These are phyloP conservation scores for Drosophila lutescens DNA, from an alignment of 2,888 invertebrate species.

Conservation along the genomic window DNA sequence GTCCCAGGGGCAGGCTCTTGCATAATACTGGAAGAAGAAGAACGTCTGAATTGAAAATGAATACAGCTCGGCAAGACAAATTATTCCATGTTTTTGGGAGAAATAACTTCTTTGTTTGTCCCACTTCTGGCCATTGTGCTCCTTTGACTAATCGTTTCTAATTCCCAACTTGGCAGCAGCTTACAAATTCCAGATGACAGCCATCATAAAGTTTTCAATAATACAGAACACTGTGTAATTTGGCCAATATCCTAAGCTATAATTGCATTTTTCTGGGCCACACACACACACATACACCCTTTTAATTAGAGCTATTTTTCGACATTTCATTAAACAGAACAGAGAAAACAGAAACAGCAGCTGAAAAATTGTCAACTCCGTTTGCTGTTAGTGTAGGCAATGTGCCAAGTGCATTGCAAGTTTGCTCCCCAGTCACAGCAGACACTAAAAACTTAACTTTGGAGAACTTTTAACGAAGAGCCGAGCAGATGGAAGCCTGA, in stretches of 20 bases:
- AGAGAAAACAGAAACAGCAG: not conserved
- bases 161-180: slow-evolving; percentile 37
- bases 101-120: slow-evolving; percentile 9
- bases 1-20: slow-evolving; percentile 9
- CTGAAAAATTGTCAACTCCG: slow-evolving; percentile 25
- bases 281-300: slow-evolving; percentile 39
- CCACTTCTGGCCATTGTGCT: slow-evolving; percentile 14
- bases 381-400: slow-evolving; percentile 54
- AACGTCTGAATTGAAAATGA: slow-evolving; percentile 3
- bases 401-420: slow-evolving; percentile 57
- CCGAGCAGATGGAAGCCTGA: slow-evolving; percentile 24
- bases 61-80: slow-evolving; percentile 3
- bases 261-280: slow-evolving; percentile 41
- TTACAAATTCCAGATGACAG: slow-evolving; percentile 56
- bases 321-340: slow-evolving; percentile 51
- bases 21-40: not conserved
- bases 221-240: slow-evolving; percentile 26
- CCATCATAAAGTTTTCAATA: slow-evolving; percentile 54
- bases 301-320: slow-evolving; percentile 77
- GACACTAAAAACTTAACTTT: slow-evolving; percentile 61
- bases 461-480: slow-evolving; percentile 74
- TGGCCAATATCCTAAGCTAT: slow-evolving; percentile 25
- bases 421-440: slow-evolving; percentile 36
- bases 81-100: slow-evolving; percentile 6
- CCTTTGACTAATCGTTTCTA: slow-evolving; percentile 29